Base-by-base conservation (phyloP, 2,113 vertebrate species). In the Pungitius pungitius region DNA sequence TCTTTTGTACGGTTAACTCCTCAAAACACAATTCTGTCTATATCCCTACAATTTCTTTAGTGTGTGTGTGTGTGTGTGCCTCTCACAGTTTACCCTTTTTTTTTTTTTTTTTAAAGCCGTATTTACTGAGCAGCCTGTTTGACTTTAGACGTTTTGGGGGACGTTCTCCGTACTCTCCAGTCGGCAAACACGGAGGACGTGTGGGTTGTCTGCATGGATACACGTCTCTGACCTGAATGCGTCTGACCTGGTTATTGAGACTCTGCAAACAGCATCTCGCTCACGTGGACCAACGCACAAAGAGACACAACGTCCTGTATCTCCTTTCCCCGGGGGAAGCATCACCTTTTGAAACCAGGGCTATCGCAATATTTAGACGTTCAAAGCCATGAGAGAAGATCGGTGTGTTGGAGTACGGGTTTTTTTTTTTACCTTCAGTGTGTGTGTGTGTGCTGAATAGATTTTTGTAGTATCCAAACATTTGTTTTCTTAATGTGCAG, bases 161-260 rank as follows among this genome's bases (percentile, higher is more conserved):
- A 52, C 37, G 15, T 74, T 55, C 37, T 52, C 76, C 60, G 49
- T 64, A 26, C 66, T 78, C n/a, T 82, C 35, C 73, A n/a, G 57
- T 22, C 43, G 35, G 55, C 37, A 69, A 56, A 82, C 49, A 14
- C 27, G 62, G 30, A 47, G 57, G 72, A 85, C 67, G 73, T 18
- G 40, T 71, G 54, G 68, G 42, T 74, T 66, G 71, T 80, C 74
- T 82, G 66, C 80, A 81, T 66, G 66, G 47, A 89, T 75, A 67
- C 49, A 37, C 15, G 26, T 17, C 55, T 60, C 73, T 90, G 90
- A 90, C 89, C 91, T 84, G 66, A 90, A 92, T 90, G 83, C 86
- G 91, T 87, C 87, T 87, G 84, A 78, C 83, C 81, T 87, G 85
- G 70, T 91, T 92, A 85, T 82, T 71, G 75, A 84, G 68, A 86